phyloP scores from a whole-genome alignment of 2,797 vertebrate genomes.

The Lutjanus argentimaculatus region DNA sequence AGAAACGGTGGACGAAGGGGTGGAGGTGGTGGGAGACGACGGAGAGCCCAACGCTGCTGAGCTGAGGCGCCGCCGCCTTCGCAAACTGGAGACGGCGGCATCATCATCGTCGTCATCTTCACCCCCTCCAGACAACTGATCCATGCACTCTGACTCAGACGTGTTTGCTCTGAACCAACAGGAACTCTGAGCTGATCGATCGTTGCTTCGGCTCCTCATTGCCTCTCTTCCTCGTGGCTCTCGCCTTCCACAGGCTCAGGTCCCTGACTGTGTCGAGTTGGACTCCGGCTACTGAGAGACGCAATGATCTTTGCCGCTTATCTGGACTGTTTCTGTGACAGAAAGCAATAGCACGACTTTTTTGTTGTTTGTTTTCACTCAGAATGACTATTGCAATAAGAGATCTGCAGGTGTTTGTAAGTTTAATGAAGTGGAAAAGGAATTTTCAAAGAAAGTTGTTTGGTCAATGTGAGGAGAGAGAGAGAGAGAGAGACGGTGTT shows the following conservation, averaged over 20 bases:
- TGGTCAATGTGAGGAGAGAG: slow-evolving; percentile 9
- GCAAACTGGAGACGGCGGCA: slow-evolving; percentile 89
- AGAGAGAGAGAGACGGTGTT: slow-evolving; percentile 8
- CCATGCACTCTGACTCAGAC: slow-evolving; percentile 18
- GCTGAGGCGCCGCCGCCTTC: slow-evolving; percentile 91
- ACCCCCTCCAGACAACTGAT: slow-evolving; percentile 86
- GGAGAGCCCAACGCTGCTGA: slow-evolving; percentile 91
- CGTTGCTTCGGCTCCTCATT: slow-evolving; percentile 46
- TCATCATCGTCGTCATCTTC: slow-evolving; percentile 52
- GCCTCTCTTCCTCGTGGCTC: slow-evolving; percentile 49
- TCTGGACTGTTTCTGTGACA: slow-evolving; percentile 49
- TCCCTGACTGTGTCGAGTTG: slow-evolving; percentile 43
- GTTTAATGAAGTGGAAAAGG: slow-evolving; percentile 13
- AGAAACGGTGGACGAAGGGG: slow-evolving; percentile 66
- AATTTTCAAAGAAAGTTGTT: background rate
- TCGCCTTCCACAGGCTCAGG: slow-evolving; percentile 63
- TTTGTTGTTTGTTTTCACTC: slow-evolving; percentile 11
- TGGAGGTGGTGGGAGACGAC: slow-evolving; percentile 70
- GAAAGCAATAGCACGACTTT: slow-evolving; percentile 59
- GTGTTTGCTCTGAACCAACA: slow-evolving; percentile 59
- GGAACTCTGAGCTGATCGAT: slow-evolving; percentile 48
- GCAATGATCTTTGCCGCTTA: slow-evolving; percentile 32
- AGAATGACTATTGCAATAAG: slow-evolving; percentile 48
- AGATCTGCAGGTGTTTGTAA: slow-evolving; percentile 35
- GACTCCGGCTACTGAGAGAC: slow-evolving; percentile 50